Percentiles rank a stretch among this genome's conserved stretches.
phyloP scores from a whole-genome alignment of 2,888 invertebrate species.

The Furcula furcula region DNA sequence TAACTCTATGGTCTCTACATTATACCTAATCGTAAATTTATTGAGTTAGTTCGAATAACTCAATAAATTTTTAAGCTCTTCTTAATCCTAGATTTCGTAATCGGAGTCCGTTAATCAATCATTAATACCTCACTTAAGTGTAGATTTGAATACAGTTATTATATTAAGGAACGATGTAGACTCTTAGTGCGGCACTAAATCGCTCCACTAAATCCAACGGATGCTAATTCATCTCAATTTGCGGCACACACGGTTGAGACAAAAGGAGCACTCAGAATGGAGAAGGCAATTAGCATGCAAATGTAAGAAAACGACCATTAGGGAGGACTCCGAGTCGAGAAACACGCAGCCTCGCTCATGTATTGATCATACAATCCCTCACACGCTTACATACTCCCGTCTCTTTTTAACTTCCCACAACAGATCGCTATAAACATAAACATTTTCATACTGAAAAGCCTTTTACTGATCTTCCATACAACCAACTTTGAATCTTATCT shows the following conservation, averaged over 20 bases:
- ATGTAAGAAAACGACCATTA: constrained; percentile 81
- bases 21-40: too few species aligned
- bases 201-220: constrained; percentile 32
- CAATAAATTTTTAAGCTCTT: too few species aligned
- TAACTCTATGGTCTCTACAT: too few species aligned
- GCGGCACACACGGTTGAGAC: constrained; percentile 53
- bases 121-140: too few species aligned
- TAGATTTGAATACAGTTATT: too few species aligned
- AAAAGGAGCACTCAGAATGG: constrained; percentile 61
- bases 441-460: constrained; percentile 52
- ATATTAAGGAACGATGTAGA: too few species aligned
- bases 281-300: constrained; percentile 78
- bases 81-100: too few species aligned
- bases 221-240: constrained; percentile 62
- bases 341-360: constrained; percentile 47
- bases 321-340: constrained; percentile 46
- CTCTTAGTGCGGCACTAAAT: too few species aligned
- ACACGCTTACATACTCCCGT: constrained; percentile 77
- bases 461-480: constrained; percentile 21
- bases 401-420: constrained; percentile 79
- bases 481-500: constrained; percentile 21
- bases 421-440: constrained; percentile 80
- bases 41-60: too few species aligned
- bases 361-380: constrained; percentile 76
- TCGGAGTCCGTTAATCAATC: too few species aligned